Conservation (phyloP, 2,113 vertebrate genomes). For the Panthera leo region DNA sequence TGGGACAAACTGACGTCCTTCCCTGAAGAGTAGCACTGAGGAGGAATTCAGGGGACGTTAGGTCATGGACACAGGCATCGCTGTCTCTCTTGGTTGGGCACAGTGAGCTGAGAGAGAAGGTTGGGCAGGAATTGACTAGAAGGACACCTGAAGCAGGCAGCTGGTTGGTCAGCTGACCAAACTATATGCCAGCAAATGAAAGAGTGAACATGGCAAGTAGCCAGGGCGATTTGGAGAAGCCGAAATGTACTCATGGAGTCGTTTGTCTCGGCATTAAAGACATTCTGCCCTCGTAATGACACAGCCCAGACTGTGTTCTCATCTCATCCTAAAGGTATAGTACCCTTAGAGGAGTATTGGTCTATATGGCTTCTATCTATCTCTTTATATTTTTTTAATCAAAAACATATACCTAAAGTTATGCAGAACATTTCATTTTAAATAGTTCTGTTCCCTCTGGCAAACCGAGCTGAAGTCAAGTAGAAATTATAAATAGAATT, state of each 20-base stretch:
- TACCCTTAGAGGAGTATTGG: neutral
- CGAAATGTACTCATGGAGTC: neutral
- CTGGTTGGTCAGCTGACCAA: neutral
- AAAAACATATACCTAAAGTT: neutral
- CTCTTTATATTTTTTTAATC: neutral
- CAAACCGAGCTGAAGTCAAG: neutral
- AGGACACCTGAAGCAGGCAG: too few relatives aligned
- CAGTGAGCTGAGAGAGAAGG: neutral
- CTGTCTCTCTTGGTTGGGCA: neutral
- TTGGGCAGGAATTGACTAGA: neutral
- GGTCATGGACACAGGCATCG: neutral
- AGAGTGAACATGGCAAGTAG: neutral
- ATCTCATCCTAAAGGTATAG: neutral
- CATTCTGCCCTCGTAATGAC: neutral
- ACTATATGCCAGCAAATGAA: neutral
- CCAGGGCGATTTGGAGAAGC: neutral
- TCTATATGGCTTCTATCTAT: neutral
- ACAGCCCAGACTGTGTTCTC: neutral
- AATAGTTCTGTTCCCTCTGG: neutral
- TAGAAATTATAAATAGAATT: neutral
- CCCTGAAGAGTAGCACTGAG: neutral
- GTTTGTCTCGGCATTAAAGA: neutral
- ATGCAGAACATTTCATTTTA: neutral
- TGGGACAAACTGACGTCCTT: neutral
- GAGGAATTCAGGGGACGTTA: rapidly evolving